Percentiles rank a stretch among this genome's conserved stretches.
Conservation (phyloP, 2,113 vertebrate species). For the Sceloporus undulatus region DNA sequence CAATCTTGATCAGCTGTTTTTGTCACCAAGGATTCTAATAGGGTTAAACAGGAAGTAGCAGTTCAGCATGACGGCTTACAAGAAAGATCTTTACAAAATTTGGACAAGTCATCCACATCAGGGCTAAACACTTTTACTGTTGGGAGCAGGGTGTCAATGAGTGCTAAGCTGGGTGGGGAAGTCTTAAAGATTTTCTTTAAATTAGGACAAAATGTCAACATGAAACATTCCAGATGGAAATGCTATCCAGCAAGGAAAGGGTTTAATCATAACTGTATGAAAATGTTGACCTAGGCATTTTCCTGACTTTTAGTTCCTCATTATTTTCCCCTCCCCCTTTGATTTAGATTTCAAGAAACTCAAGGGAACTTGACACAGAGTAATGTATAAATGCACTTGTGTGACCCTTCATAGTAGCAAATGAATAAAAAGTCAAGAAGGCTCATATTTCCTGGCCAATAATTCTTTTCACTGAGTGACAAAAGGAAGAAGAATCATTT, state of each 20-base stretch:
- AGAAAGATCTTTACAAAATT: conserved; percentile 11
- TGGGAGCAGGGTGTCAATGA: background rate
- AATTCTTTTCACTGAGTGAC: too few species aligned
- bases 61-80: background rate
- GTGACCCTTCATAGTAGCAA: background rate
- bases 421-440: too few species aligned
- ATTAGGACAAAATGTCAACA: background rate
- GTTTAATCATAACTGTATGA: background rate
- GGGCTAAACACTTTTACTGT: background rate
- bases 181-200: background rate
- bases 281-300: background rate
- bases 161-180: background rate
- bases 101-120: background rate
- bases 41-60: background rate
- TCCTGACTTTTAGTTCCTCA: background rate
- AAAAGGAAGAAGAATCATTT: too few species aligned
- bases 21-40: conserved; percentile 1
- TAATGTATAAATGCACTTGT: background rate
- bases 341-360: background rate
- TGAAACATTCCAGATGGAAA: background rate
- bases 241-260: background rate
- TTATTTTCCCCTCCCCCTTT: background rate
- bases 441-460: too few species aligned
- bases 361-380: background rate
- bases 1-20: conserved; percentile 31